Evolutionary conservation across 1,140 invertebrate genomes (phyloP), one percentile per base, ranked within the genome.

Genomic region (Drosophila asahinai): DNA sequence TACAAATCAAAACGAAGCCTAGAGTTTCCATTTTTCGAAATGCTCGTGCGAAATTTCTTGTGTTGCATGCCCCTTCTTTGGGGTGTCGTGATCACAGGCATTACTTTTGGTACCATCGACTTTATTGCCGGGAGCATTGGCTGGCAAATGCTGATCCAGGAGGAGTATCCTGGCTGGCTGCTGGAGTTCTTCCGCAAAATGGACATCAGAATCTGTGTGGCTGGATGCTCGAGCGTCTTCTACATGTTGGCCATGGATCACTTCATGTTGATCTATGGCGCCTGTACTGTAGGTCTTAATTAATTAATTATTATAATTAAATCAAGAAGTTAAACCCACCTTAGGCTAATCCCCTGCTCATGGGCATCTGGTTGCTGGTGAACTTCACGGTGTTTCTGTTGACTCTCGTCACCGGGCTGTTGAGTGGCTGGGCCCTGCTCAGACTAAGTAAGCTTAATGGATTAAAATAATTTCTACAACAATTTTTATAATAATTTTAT

Each of bases 311-410:
- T 3, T 0, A 6, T 2, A 15, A 15, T 17, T 11, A 3, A 30
- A 7, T 17, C 1, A 47, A 47, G 11, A 47, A 47, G 1, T 12
- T 47, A 22, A 3, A 0, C 5, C 12, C 5, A 2, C 19, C 7
- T 12, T 38, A 76, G 73, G 11, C 17, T 0, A 73, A 73, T n/a
- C 38, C n/a, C 7, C 11, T 47, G 9, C 27, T 52, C 4, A 33
- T 76, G 3, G 68, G 60, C 11, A 42, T 47, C 8, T 76, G 73
- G 73, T 11, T 76, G 11, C 11, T 76, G 45, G 54, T 76, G 7
- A 76, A 76, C 40, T 64, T 47, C 30, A n/a, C 55, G 17, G 40
- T 76, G 22, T 52, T 62, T 25, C 11, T 76, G 33, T 73, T 61
- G 6, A 76, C 73, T 1, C 30, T 76, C 12, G 54, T 76, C 22